These are phyloP conservation scores for Holocentrus rufus DNA, from an alignment of 2,797 vertebrate genomes.

Conservation along the genomic window DNA sequence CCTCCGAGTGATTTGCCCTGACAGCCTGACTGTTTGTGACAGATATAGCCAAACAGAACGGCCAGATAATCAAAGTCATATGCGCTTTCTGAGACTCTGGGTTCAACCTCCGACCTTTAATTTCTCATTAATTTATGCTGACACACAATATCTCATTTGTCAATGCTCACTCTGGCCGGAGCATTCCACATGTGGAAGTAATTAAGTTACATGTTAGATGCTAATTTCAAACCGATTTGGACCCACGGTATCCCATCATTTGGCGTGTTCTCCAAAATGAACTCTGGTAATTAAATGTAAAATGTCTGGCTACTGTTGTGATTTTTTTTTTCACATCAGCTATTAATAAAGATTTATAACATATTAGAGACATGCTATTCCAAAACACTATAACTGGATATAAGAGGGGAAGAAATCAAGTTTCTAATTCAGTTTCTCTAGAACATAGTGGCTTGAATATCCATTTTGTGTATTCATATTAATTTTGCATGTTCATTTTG, in stretches of 20 bases:
- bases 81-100: constrained; percentile 38
- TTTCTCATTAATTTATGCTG: constrained; percentile 62
- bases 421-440: too few relatives aligned
- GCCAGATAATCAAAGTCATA: constrained; percentile 54
- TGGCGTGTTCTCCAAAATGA: neutral
- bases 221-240: neutral
- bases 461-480: too few relatives aligned
- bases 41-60: constrained; percentile 49
- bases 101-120: constrained; percentile 59
- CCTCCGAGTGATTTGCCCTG: constrained; percentile 8
- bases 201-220: constrained; percentile 35
- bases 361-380: too few relatives aligned
- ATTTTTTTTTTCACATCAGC: neutral
- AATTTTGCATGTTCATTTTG: too few relatives aligned
- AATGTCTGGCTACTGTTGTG: neutral
- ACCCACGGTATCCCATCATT: constrained; percentile 1
- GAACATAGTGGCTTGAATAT: too few relatives aligned
- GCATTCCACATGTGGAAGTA: constrained; percentile 59
- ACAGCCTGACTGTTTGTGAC: constrained; percentile 47
- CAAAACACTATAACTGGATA: too few relatives aligned
- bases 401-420: too few relatives aligned
- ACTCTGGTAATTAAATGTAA: too few relatives aligned
- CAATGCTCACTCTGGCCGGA: constrained; percentile 40
- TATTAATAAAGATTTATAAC: neutral
- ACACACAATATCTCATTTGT: constrained; percentile 63